These are phyloP conservation scores for Phainopepla nitens DNA, from an alignment of 2,113 vertebrate species.

Conservation along the genomic window DNA sequence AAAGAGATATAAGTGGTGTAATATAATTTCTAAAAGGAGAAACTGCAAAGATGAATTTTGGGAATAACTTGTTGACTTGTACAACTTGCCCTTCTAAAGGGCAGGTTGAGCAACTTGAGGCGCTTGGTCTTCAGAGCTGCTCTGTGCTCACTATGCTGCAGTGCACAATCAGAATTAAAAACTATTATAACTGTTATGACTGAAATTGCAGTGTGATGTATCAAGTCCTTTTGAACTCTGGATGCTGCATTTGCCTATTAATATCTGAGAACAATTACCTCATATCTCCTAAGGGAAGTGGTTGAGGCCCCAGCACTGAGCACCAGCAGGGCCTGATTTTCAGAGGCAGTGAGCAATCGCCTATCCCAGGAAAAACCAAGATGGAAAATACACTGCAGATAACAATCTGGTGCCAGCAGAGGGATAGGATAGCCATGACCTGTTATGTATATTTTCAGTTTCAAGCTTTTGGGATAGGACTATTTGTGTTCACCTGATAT, in stretches of 20 bases:
- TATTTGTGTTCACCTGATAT: not conserved
- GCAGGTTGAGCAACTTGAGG: not conserved
- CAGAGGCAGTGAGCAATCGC: not conserved
- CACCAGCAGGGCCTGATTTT: not conserved
- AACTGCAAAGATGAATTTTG: not conserved
- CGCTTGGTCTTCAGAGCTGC: not conserved
- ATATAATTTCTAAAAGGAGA: not conserved
- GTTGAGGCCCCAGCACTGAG: not conserved
- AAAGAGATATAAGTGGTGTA: not conserved
- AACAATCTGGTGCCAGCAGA: not conserved
- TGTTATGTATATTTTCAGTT: not conserved
- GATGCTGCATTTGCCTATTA: not conserved
- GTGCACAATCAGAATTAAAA: not conserved
- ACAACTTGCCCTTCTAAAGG: not conserved
- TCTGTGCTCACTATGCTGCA: not conserved
- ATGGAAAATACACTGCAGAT: not conserved
- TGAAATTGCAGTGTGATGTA: not conserved
- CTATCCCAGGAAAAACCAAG: not conserved
- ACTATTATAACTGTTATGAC: not conserved
- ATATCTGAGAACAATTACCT: not conserved
- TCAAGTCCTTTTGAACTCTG: conserved; percentile 2
- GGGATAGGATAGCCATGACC: not conserved
- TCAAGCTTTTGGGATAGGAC: not conserved
- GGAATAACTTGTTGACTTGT: not conserved
- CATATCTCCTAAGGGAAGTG: not conserved